phyloP scores from a whole-genome alignment of 2,113 vertebrate genomes.

The Hypanus sabinus region DNA sequence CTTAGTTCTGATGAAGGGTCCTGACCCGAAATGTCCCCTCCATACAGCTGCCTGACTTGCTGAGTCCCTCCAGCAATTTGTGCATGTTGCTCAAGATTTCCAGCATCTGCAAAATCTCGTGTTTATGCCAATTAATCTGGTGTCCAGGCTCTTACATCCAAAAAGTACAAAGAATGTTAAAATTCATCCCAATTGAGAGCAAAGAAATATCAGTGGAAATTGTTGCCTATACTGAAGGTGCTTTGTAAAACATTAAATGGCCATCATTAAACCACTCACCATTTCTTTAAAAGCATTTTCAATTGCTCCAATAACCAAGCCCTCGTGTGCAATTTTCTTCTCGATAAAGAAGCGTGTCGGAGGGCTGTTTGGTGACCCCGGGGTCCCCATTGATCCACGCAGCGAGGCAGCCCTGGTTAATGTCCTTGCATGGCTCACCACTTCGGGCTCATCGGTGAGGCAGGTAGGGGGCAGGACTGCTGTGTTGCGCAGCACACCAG shows the following conservation, averaged over 20 bases:
- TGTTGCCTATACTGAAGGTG: not conserved
- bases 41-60: no score
- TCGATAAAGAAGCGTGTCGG: constrained; percentile 87
- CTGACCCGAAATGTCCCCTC: no score
- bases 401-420: constrained; percentile 82
- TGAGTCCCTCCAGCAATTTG: no score
- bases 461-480: constrained; percentile 71
- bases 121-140: no score
- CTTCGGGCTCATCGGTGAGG: constrained; percentile 76
- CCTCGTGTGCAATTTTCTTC: constrained; percentile 90
- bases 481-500: constrained; percentile 75
- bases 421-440: constrained; percentile 58
- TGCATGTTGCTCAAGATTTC: no score
- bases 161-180: not conserved
- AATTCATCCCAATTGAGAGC: not conserved
- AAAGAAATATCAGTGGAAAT: not conserved
- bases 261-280: constrained; percentile 57
- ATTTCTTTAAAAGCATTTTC: constrained; percentile 96
- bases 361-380: constrained; percentile 74
- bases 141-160: not conserved
- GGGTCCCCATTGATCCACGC: constrained; percentile 73
- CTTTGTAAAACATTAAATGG: not conserved
- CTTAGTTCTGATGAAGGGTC: no score
- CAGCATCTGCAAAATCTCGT: no score
- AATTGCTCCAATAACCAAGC: constrained; percentile 85